Percentiles rank a stretch among this genome's conserved stretches.
These are phyloP conservation scores for Scelioninae gen. 1 DNA, from an alignment of 2,888 invertebrate genomes.

Conservation along the genomic window DNA sequence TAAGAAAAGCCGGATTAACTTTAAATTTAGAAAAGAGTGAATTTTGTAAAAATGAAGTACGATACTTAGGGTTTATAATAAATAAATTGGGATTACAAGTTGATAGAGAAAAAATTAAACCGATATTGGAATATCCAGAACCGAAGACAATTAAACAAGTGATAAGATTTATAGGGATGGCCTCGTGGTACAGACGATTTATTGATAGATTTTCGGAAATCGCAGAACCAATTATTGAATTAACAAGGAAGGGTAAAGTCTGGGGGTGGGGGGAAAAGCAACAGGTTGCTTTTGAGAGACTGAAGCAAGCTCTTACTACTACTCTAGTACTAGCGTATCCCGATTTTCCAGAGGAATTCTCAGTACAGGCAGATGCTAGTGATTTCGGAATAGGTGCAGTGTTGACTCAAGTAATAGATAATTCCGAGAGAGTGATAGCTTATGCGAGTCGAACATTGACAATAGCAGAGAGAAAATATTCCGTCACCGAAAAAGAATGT, in stretches of 20 bases:
- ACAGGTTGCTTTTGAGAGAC: slow-evolving; percentile 13
- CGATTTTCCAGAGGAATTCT: slow-evolving; percentile 18
- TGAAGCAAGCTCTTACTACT: background rate
- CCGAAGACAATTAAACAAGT: slow-evolving; percentile 55
- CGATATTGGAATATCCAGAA: background rate
- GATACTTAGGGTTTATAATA: slow-evolving; percentile 49
- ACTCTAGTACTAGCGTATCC: slow-evolving; percentile 37
- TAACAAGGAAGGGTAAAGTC: slow-evolving; percentile 37
- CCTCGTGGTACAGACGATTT: slow-evolving; percentile 75
- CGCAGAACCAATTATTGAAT: slow-evolving; percentile 33
- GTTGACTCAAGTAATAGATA: slow-evolving; percentile 42
- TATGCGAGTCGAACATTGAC: slow-evolving; percentile 39
- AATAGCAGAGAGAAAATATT: slow-evolving; percentile 37
- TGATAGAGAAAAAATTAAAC: slow-evolving; percentile 7
- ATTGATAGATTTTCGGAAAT: slow-evolving; percentile 66
- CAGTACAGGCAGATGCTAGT: slow-evolving; percentile 54
- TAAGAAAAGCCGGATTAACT: slow-evolving; percentile 10
- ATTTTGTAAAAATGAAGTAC: slow-evolving; percentile 45
- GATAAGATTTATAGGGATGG: slow-evolving; percentile 74
- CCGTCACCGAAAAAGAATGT: slow-evolving; percentile 52
- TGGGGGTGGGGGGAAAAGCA: slow-evolving; percentile 44
- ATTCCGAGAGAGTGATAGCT: slow-evolving; percentile 30
- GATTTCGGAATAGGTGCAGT: slow-evolving; percentile 25
- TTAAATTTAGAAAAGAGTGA: slow-evolving; percentile 56
- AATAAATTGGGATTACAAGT: background rate